Base-by-base conservation (phyloP, 2,888 invertebrate genomes). In the Pemphredon lugubris region DNA sequence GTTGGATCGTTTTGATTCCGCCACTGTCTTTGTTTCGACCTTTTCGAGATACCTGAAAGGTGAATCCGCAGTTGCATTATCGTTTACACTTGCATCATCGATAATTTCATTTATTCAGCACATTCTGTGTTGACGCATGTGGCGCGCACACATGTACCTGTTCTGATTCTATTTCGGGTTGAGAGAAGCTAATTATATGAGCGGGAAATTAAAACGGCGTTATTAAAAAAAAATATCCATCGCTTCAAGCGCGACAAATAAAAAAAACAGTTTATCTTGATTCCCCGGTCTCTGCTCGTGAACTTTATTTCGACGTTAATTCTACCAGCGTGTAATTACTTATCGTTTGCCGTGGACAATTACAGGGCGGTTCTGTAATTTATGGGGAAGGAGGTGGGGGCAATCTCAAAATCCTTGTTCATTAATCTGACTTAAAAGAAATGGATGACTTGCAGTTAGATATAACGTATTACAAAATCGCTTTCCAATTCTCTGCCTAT, bases 191-290 rank as follows among this genome's bases (percentile, higher is more conserved):
- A 11, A 37, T 37, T 37, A n/a, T n/a, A 37, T 11, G 7, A n/a
- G n/a, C n/a, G 26, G 26, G 26, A 26, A n/a, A n/a, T n/a, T n/a
- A n/a, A n/a, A n/a, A n/a, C n/a, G n/a, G n/a, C n/a, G n/a, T n/a
- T n/a, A n/a, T n/a, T n/a, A n/a, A n/a, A n/a, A n/a, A n/a, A n/a
- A n/a, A n/a, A n/a, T n/a, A n/a, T n/a, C n/a, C n/a, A n/a, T n/a
- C n/a, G n/a, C n/a, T n/a, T n/a, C n/a, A n/a, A n/a, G n/a, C n/a
- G n/a, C n/a, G n/a, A n/a, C n/a, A n/a, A n/a, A n/a, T n/a, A n/a
- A 42, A 4, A 54, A 42, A 2, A 18, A n/a, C 18, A 18, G 42
- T 54, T 18, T 9, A 54, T 54, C n/a, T 54, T 30, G 16, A 30
- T 42, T 18, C 6, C 0, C n/a, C 18, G 2, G 9, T 0, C 0